Evolutionary conservation across 2,797 vertebrate species (phyloP).

Genomic region (Rachycentron canadum): DNA sequence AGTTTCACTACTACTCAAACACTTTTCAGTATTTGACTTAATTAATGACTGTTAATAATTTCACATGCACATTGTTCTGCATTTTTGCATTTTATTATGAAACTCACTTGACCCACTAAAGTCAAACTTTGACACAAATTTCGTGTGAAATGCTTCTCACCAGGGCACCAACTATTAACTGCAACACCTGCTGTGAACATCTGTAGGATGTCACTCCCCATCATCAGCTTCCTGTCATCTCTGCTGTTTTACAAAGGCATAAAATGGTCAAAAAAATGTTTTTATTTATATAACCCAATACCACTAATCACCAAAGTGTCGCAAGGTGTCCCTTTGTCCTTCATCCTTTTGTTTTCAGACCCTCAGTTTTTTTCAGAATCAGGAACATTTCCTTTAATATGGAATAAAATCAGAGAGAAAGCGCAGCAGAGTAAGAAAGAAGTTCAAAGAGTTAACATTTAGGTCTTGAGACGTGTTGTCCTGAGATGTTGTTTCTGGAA

Average conservation of each 20-base stretch:
- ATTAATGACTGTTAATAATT: not conserved
- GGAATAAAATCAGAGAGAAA: not conserved
- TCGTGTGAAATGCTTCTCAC: not conserved
- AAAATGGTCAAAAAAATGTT: not conserved
- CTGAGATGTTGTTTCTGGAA: not conserved
- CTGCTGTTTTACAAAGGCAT: not conserved
- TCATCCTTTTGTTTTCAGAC: not conserved
- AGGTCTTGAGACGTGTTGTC: not conserved
- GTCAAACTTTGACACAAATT: not conserved
- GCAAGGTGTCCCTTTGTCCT: not conserved
- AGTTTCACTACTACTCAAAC: too few species aligned
- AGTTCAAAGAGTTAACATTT: not conserved
- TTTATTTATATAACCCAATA: not conserved
- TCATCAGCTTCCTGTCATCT: not conserved
- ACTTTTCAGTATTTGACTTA: slow-evolving; percentile 8
- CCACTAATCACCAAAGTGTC: too few species aligned
- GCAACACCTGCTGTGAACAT: not conserved
- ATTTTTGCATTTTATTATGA: not conserved
- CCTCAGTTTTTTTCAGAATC: not conserved
- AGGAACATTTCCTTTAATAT: not conserved
- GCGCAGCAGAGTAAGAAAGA: not conserved
- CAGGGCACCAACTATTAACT: not conserved
- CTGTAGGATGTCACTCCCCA: not conserved
- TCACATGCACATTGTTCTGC: not conserved
- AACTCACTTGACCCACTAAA: not conserved